Conservation (phyloP, 2,113 vertebrate genomes). For the Dromiciops gliroides region DNA sequence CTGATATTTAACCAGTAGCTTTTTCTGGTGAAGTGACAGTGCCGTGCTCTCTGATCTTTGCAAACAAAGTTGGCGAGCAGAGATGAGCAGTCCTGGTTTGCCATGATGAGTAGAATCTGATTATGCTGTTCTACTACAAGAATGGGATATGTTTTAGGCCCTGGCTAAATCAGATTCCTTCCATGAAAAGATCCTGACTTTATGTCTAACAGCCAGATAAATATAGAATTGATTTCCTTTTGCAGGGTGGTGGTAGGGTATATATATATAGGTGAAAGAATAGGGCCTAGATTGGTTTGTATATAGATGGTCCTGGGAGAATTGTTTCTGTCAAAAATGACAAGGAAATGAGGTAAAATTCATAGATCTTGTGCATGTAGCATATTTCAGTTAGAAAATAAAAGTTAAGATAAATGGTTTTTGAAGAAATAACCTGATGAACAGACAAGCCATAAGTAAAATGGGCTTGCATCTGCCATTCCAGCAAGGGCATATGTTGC, state of each 20-base stretch:
- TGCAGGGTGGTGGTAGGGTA: conserved; percentile 32
- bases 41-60: conserved; percentile 38
- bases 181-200: conserved; percentile 80
- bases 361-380: not conserved
- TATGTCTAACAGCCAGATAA: conserved; percentile 78
- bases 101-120: conserved; percentile 67
- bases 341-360: not conserved
- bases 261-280: not conserved
- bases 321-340: not conserved
- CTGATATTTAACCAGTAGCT: conserved; percentile 65
- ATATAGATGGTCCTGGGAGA: not conserved
- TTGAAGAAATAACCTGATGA: conserved; percentile 4
- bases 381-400: conserved; percentile 10
- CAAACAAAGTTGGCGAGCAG: conserved; percentile 39
- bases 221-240: conserved; percentile 74
- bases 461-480: not conserved
- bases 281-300: not conserved
- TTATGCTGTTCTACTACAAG: conserved; percentile 64
- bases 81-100: conserved; percentile 64
- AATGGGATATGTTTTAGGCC: conserved; percentile 71
- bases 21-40: conserved; percentile 48
- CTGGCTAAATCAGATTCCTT: conserved; percentile 81
- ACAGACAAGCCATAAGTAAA: conserved; percentile 5
- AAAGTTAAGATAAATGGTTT: conserved; percentile 7
- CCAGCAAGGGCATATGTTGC: not conserved